Base-by-base conservation (phyloP, 2,113 vertebrate species). In the Charadrius vociferus region DNA sequence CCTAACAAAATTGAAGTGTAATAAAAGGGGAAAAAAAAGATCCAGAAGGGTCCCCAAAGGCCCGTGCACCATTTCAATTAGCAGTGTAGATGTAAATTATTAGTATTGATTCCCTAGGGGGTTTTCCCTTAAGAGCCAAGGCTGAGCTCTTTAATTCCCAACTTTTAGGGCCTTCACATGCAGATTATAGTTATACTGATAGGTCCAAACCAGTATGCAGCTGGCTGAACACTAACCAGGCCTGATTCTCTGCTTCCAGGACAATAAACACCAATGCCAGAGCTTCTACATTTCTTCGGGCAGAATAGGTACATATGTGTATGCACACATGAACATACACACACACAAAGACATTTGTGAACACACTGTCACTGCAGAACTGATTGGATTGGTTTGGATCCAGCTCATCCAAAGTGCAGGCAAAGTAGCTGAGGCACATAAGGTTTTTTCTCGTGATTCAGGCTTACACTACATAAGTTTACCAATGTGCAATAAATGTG, bases 281-380 rank as follows among this genome's bases (percentile, higher is more conserved):
- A 50, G 8, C 17, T 73, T 53, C 17, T 37, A 7, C 13, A 23
- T 16, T 34, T 19, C 27, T 70, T 77, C 61, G 84, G 55, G 29
- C 43, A 55, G 50, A 73, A 24, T 1, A 50, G 32, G 27, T 43
- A 34, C 4, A 1, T 29, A 9, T n/a, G 16, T 8, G 18, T 53
- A 21, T 0, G 4, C 39, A 78, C 18, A n/a, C 29, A 24, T 8
- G n/a, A n/a, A 27, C 37, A 41, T 0, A 1, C 3, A 27, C 21
- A 41, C 9, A 34, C 13, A 45, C 10, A 37, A 12, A 65, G 18
- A 19, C 9, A 8, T 8, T 32, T 6, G 21, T 24, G 55, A 83
- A n/a, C 23, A 32, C 1, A 2, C 13, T 61, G 21, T 29, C 59
- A 26, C 21, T 14, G 3, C 45, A 91, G 58, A 88, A 52, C 4